Percentiles rank a stretch among this genome's conserved stretches.
Evolutionary conservation across 2,113 vertebrate genomes (phyloP).

Genomic region (Neopipo cinnamomea): DNA sequence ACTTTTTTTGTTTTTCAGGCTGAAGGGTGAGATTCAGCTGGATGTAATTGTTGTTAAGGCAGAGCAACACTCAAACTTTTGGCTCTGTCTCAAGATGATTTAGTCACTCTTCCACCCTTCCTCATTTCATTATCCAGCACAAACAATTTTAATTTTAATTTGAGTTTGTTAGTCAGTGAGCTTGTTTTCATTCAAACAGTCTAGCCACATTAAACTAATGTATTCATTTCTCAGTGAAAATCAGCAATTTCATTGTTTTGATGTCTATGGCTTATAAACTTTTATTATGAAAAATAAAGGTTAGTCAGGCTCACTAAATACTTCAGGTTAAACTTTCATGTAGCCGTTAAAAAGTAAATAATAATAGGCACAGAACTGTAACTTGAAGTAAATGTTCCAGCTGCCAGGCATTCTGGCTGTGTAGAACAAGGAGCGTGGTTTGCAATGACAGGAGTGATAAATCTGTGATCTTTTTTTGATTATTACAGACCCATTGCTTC

Average conservation of each 20-base stretch:
- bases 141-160: conserved; percentile 14
- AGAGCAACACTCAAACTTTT: neutral
- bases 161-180: conserved; percentile 11
- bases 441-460: neutral
- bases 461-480: neutral
- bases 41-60: neutral
- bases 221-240: neutral
- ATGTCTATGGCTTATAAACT: conserved; percentile 5
- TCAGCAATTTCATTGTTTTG: conserved; percentile 2
- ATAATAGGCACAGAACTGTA: neutral
- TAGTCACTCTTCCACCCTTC: neutral
- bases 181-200: conserved; percentile 23
- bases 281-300: conserved; percentile 24
- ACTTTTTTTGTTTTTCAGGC: neutral
- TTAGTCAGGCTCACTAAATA: conserved; percentile 20
- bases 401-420: neutral
- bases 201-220: conserved; percentile 7
- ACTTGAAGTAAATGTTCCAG: conserved; percentile 11
- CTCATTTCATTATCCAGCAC: conserved; percentile 7
- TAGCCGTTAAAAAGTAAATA: conserved; percentile 6
- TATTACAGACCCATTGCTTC: neutral
- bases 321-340: neutral
- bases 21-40: neutral
- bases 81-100: neutral
- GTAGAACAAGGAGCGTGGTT: neutral